Conservation (phyloP, 2,888 invertebrate species). For the Gerris lacustris region DNA sequence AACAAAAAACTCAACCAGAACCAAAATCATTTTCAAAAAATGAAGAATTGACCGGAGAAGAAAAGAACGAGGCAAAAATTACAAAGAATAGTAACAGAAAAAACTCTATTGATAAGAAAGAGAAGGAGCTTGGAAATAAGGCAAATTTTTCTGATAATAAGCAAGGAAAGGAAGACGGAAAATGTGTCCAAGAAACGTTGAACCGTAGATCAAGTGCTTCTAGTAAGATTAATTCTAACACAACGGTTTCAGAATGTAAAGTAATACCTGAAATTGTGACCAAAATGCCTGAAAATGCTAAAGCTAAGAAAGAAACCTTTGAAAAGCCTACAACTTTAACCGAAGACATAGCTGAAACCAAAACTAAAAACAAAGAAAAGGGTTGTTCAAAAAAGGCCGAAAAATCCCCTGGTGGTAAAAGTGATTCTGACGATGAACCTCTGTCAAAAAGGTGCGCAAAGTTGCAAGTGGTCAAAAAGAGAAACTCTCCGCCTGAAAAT, state of each 20-base stretch:
- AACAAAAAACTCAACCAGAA: too few species aligned
- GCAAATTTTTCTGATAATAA: not conserved
- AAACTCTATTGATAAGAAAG: not conserved
- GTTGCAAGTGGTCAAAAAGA: too few species aligned
- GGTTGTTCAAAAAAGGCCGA: not conserved
- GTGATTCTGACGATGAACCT: not conserved
- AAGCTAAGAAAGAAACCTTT: too few species aligned
- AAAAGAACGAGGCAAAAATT: not conserved
- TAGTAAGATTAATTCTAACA: not conserved
- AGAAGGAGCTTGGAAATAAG: not conserved
- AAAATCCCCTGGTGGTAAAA: not conserved
- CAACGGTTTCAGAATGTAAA: slow-evolving; percentile 1
- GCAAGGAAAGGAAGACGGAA: not conserved
- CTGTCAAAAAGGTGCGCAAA: not conserved
- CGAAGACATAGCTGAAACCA: not conserved
- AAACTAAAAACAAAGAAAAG: not conserved
- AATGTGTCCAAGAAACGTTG: not conserved
- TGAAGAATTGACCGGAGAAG: not conserved
- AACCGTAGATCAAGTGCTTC: slow-evolving; percentile 1
- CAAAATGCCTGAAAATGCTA: not conserved
- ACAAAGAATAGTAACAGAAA: too few species aligned
- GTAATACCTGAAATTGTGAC: not conserved
- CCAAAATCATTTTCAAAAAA: not conserved
- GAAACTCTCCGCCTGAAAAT: not conserved
- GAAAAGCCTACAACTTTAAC: too few species aligned